A percentile compares a stretch with the other conserved stretches of the same genome.
These are phyloP conservation scores for Kryptolebias ocellatus DNA, from an alignment of 2,797 vertebrate genomes.

Conservation along the genomic window DNA sequence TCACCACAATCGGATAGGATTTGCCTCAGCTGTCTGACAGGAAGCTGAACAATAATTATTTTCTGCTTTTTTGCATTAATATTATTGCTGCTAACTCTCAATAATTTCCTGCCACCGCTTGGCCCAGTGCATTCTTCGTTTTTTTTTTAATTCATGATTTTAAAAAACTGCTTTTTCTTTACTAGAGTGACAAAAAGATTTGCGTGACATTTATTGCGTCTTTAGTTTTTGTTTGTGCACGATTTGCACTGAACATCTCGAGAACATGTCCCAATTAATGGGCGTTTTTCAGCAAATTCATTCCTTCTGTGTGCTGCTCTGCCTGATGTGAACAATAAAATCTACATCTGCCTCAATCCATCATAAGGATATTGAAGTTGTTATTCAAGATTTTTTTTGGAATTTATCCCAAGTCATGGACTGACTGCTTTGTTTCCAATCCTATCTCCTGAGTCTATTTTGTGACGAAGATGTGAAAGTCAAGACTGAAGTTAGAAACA, in stretches of 20 bases:
- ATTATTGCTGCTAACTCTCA: conserved; percentile 19
- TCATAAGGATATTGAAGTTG: conserved; percentile 61
- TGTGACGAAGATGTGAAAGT: conserved; percentile 17
- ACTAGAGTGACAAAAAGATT: neutral
- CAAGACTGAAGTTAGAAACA: conserved; percentile 25
- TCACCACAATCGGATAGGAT: conserved; percentile 92
- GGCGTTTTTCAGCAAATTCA: conserved; percentile 33
- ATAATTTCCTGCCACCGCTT: neutral
- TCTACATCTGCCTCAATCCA: conserved; percentile 19
- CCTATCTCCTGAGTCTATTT: conserved; percentile 19
- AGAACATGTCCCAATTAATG: conserved; percentile 42
- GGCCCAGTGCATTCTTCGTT: neutral
- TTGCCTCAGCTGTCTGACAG: conserved; percentile 89
- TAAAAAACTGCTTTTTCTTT: conserved; percentile 2
- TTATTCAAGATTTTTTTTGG: conserved; percentile 25
- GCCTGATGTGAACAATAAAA: conserved; percentile 21
- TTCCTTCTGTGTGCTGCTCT: conserved; percentile 9
- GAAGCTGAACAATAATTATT: conserved; percentile 1
- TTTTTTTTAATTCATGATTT: conserved; percentile 10
- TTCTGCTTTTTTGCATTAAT: conserved; percentile 5
- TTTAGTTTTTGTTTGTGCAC: neutral
- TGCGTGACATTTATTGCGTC: conserved; percentile 11
- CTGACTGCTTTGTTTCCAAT: conserved; percentile 23
- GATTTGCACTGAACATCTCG: conserved; percentile 50
- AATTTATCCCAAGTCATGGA: conserved; percentile 1